A percentile compares a stretch with the other conserved stretches of the same genome.
Evolutionary conservation across 2,797 vertebrate species (phyloP).

Genomic region (Babyrousa celebensis): DNA sequence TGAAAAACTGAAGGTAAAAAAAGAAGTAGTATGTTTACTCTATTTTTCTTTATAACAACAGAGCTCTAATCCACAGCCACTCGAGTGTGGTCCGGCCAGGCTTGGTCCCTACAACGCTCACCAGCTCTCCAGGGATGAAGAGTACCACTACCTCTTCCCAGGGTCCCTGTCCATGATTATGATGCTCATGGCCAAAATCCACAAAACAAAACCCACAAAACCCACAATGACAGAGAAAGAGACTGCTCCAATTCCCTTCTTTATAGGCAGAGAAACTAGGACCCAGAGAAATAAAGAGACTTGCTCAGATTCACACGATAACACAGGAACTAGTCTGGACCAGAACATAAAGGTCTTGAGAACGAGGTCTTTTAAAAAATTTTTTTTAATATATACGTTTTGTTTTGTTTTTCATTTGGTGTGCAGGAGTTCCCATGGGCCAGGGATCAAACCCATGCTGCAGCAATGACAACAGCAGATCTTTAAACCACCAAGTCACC

Average conservation of each 20-base stretch:
- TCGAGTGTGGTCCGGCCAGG: neutral
- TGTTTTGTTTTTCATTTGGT: too few relatives aligned
- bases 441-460: too few relatives aligned
- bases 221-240: neutral
- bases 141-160: neutral
- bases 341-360: neutral
- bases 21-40: slow-evolving; percentile 21
- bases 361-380: neutral
- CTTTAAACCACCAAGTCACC: too few relatives aligned
- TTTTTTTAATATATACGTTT: too few relatives aligned
- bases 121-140: neutral
- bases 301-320: neutral
- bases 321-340: neutral
- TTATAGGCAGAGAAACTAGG: neutral
- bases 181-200: neutral
- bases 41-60: slow-evolving; percentile 11
- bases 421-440: too few relatives aligned
- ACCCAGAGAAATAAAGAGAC: slow-evolving; percentile 4
- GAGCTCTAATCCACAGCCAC: neutral
- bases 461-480: too few relatives aligned
- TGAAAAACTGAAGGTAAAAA: slow-evolving; percentile 48
- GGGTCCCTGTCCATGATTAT: neutral
- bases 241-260: neutral
- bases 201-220: neutral
- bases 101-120: neutral